Base-by-base conservation (phyloP, 1,140 invertebrate genomes). In the Euschistus heros region DNA sequence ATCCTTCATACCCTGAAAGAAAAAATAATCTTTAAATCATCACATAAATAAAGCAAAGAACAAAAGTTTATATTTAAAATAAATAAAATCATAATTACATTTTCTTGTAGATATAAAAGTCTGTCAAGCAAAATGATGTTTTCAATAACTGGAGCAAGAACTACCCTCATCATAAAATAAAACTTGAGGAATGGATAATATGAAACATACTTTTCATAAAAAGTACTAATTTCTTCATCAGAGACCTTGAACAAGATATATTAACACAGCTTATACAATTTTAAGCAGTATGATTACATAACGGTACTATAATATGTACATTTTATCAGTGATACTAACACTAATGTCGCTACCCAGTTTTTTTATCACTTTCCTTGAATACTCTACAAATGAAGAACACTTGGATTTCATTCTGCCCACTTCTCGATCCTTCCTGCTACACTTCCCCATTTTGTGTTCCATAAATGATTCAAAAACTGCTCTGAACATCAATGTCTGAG, bases 141-240 rank as follows among this genome's bases (percentile, higher is more conserved):
- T 78, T 97, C 94, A 42, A 96, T 78, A 13, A 92, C 80, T 24
- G 91, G 89, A 15, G 91, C 89, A 65, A 93, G 77, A 67, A 86
- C 80, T 71, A 91, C 80, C 69, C 92, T 81, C 26, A 95, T 69
- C 26, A 89, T 81, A 80, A 92, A 92, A 75, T 92, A 95, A 18
- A 87, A 73, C 66, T 89, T 80, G 22, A 94, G 79, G 73, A 85
- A 81, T 73, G 84, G 80, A 74, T 82, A 79, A 15, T 80, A 73
- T 54, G 70, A 37, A 67, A 77, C 65, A 69, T 82, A 76, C 10
- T 72, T 73, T 6, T 75, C 63, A 64, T 80, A 76, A 18, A 84
- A 71, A 50, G 76, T 63, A 62, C 76, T 67, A 67, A 86, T 72
- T 62, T 80, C 76, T 14, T 77, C 73, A 52, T 76, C 73, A 57